A percentile compares a stretch with the other conserved stretches of the same genome.
phyloP scores from a whole-genome alignment of 2,797 vertebrate species.

The Notolabrus celidotus region DNA sequence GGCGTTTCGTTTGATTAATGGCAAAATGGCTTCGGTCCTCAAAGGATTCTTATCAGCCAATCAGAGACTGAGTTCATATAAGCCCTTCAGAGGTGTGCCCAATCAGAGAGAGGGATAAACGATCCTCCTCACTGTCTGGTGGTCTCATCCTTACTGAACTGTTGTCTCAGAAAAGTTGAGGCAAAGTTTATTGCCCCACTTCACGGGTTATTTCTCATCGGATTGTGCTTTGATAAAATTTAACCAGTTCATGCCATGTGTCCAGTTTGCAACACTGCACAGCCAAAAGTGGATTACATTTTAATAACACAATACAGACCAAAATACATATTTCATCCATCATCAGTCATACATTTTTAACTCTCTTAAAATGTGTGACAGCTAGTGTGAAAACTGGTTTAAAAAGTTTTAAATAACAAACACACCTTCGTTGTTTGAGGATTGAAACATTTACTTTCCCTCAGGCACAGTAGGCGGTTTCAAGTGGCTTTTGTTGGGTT shows the following conservation, averaged over 20 bases:
- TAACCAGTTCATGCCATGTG: not conserved
- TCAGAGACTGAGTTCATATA: conserved; percentile 17
- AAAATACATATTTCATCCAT: too few species aligned
- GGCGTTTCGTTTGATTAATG: conserved; percentile 35
- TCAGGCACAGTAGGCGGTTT: too few species aligned
- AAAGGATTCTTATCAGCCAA: conserved; percentile 38
- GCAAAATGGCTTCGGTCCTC: not conserved
- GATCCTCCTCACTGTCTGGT: conserved; percentile 30
- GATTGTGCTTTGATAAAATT: not conserved
- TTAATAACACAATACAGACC: too few species aligned
- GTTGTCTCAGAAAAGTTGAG: not conserved
- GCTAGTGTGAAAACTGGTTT: too few species aligned
- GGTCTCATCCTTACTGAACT: conserved; percentile 2
- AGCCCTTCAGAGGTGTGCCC: conserved; percentile 78
- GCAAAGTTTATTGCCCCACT: not conserved
- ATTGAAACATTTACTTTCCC: too few species aligned
- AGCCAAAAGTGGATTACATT: fast-evolving
- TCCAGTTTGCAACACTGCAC: not conserved
- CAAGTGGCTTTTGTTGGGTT: too few species aligned
- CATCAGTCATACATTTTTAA: too few species aligned
- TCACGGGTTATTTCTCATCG: not conserved
- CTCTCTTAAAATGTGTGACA: too few species aligned
- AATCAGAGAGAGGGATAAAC: conserved; percentile 62
- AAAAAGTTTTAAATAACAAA: too few species aligned
- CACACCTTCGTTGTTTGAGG: too few species aligned